Percentiles rank a stretch among this genome's conserved stretches.
phyloP scores from a whole-genome alignment of 2,888 invertebrate species.

The Arrhopalites spinosus region DNA sequence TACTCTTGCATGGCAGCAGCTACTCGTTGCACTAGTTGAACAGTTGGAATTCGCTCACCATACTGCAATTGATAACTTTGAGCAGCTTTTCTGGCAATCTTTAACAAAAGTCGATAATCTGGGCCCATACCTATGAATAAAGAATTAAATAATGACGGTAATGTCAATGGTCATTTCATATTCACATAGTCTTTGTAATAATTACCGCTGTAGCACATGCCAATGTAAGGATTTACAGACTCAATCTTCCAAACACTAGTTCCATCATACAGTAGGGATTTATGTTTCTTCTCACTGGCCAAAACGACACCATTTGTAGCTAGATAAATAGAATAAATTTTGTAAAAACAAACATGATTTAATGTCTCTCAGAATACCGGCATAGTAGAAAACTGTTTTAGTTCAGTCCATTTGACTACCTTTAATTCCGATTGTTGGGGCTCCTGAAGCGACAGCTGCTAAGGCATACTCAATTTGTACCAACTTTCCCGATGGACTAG shows the following conservation, averaged over 20 bases:
- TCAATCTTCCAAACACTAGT: conserved; percentile 96
- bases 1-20: conserved; percentile 99
- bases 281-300: conserved; percentile 98
- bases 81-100: conserved; percentile 91
- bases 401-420: conserved; percentile 63
- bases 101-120: conserved; percentile 86
- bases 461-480: conserved; percentile 99
- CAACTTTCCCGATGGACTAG: conserved; percentile 96
- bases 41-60: conserved; percentile 93
- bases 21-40: conserved; percentile 92
- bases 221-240: conserved; percentile 91
- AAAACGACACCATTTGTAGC: conserved; percentile 98
- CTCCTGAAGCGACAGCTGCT: conserved; percentile 97
- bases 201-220: conserved; percentile 91
- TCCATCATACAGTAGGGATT: conserved; percentile 94
- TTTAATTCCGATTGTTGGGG: conserved; percentile 98
- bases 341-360: background rate
- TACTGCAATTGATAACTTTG: conserved; percentile 91
- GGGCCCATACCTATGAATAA: conserved; percentile 79
- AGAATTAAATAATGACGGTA: background rate
- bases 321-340: conserved; percentile 60
- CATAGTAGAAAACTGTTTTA: background rate
- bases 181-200: conserved; percentile 11
- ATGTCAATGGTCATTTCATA: background rate
- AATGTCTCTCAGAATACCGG: background rate